phyloP scores from a whole-genome alignment of 2,888 invertebrate genomes.

The Limnephilus rhombicus region DNA sequence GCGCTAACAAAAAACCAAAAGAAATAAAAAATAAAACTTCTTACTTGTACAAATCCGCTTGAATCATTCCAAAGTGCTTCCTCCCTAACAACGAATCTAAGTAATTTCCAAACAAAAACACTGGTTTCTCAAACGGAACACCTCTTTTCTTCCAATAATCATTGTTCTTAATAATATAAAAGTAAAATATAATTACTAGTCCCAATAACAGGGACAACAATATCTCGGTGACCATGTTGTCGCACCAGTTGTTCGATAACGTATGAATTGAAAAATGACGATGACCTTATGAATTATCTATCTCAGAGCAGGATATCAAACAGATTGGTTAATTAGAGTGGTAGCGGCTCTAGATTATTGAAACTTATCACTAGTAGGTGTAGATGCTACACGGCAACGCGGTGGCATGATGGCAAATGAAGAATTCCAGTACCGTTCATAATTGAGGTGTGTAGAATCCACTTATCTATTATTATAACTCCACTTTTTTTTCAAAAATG shows the following conservation, averaged over 20 bases:
- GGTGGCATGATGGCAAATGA: too few relatives aligned
- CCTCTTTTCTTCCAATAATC: conserved; percentile 68
- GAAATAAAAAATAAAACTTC: conserved; percentile 54
- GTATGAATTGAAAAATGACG: background rate
- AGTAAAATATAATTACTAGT: conserved; percentile 22
- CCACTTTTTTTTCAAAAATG: too few relatives aligned
- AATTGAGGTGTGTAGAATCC: too few relatives aligned
- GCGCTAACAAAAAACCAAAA: background rate
- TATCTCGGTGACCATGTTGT: conserved; percentile 17
- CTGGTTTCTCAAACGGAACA: conserved; percentile 67
- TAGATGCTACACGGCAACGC: too few relatives aligned
- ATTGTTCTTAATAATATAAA: conserved; percentile 56
- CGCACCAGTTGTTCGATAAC: background rate
- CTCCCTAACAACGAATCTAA: conserved; percentile 66
- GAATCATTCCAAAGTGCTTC: conserved; percentile 67
- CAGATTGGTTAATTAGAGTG: too few relatives aligned
- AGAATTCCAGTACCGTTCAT: too few relatives aligned
- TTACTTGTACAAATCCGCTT: conserved; percentile 69
- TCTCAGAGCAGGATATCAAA: background rate
- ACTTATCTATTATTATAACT: too few relatives aligned
- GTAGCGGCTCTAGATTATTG: too few relatives aligned
- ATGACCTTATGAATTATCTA: background rate
- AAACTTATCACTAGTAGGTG: too few relatives aligned
- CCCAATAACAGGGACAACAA: background rate
- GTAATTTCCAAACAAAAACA: conserved; percentile 67